phyloP scores from a whole-genome alignment of 2,113 vertebrate species.

The Apus apus region DNA sequence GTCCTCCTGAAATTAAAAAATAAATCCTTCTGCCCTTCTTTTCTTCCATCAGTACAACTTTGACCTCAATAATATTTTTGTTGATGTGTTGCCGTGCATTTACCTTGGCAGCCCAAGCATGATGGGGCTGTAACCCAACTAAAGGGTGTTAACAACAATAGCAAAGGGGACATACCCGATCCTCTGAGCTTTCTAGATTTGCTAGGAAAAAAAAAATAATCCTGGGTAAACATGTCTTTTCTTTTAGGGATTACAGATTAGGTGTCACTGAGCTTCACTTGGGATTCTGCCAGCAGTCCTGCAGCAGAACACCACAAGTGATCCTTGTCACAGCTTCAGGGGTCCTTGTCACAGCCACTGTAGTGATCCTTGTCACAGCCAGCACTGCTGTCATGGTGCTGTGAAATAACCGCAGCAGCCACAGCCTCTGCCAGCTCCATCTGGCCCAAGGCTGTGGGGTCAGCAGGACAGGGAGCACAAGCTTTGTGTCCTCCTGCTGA shows the following conservation, averaged over 20 bases:
- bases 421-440: background rate
- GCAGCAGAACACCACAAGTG: background rate
- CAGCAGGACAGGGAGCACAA: background rate
- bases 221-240: background rate
- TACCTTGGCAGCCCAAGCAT: background rate
- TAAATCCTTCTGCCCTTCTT: background rate
- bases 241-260: background rate
- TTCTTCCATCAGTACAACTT: background rate
- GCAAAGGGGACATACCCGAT: background rate
- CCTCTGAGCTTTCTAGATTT: background rate
- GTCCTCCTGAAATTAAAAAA: background rate
- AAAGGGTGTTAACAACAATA: background rate
- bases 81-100: background rate
- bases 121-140: background rate
- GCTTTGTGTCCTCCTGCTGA: background rate
- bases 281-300: background rate
- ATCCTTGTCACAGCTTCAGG: background rate
- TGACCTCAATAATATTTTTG: background rate
- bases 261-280: background rate
- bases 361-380: background rate
- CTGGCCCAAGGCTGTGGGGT: rapidly evolving
- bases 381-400: background rate
- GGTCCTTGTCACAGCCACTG: background rate
- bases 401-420: rapidly evolving
- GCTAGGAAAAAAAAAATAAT: background rate